phyloP scores from a whole-genome alignment of 1,140 invertebrate species.

The Acromyrmex echinatior region DNA sequence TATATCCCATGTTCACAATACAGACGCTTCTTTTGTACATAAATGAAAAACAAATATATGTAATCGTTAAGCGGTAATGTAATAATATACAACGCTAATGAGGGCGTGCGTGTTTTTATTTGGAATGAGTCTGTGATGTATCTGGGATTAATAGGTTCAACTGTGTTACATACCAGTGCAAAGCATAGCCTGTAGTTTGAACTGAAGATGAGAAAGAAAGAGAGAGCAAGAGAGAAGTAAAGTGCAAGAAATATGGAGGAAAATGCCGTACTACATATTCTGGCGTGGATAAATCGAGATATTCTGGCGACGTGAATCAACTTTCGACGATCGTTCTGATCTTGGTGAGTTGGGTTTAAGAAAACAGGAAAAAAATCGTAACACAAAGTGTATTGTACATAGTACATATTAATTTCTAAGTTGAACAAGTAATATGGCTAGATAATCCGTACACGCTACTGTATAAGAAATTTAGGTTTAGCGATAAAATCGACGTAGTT shows the following conservation, averaged over 20 bases:
- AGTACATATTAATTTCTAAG: slow-evolving; percentile 84
- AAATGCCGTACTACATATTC: slow-evolving; percentile 42
- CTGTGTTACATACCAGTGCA: slow-evolving; percentile 77
- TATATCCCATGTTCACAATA: slow-evolving; percentile 72
- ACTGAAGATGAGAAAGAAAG: slow-evolving; percentile 46
- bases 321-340: slow-evolving; percentile 64
- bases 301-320: slow-evolving; percentile 33
- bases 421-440: slow-evolving; percentile 84
- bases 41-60: slow-evolving; percentile 77
- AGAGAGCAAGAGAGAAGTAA: slow-evolving; percentile 53
- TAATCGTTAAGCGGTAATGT: slow-evolving; percentile 82
- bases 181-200: slow-evolving; percentile 65
- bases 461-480: slow-evolving; percentile 81
- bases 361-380: slow-evolving; percentile 71
- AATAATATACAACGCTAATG: slow-evolving; percentile 79
- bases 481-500: slow-evolving; percentile 83
- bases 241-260: neutral
- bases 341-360: slow-evolving; percentile 81
- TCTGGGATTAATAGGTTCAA: slow-evolving; percentile 75
- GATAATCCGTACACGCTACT: slow-evolving; percentile 77
- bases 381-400: slow-evolving; percentile 85
- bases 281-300: slow-evolving; percentile 34
- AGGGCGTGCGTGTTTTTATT: slow-evolving; percentile 85
- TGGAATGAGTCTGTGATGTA: slow-evolving; percentile 84
- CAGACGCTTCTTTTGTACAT: slow-evolving; percentile 85